Evolutionary conservation across 2,113 vertebrate genomes (phyloP).

Genomic region (Plectropomus leopardus): DNA sequence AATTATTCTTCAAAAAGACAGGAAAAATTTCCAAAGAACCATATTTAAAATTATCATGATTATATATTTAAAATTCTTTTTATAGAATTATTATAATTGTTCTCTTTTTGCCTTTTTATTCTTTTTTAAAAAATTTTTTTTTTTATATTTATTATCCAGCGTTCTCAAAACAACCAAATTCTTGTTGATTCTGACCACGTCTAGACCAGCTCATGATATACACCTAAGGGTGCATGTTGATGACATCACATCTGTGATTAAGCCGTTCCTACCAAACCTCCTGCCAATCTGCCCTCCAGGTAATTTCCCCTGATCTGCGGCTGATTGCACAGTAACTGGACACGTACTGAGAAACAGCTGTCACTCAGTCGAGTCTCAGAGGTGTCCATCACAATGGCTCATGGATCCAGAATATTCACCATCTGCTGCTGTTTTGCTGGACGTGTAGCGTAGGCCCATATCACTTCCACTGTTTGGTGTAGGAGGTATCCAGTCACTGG

Average conservation of each 20-base stretch:
- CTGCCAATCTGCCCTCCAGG: slow-evolving; percentile 22
- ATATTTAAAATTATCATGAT: too few relatives aligned
- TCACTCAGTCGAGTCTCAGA: slow-evolving; percentile 70
- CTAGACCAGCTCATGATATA: slow-evolving; percentile 26
- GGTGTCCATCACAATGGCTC: slow-evolving; percentile 66
- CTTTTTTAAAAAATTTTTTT: too few relatives aligned
- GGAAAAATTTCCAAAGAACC: too few relatives aligned
- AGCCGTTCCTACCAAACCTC: slow-evolving; percentile 23
- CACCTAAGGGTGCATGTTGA: slow-evolving; percentile 19
- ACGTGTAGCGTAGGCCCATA: slow-evolving; percentile 38
- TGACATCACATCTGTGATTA: slow-evolving; percentile 60
- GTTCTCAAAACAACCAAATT: background rate
- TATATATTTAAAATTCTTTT: too few relatives aligned
- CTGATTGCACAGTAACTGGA: slow-evolving; percentile 61
- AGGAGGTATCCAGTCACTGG: slow-evolving; percentile 68
- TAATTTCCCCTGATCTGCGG: slow-evolving; percentile 5
- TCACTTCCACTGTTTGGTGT: slow-evolving; percentile 67
- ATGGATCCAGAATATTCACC: slow-evolving; percentile 69
- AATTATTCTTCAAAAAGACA: too few relatives aligned
- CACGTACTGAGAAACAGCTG: slow-evolving; percentile 70
- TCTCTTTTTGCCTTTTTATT: too few relatives aligned
- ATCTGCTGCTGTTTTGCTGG: slow-evolving; percentile 73
- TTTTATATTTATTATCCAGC: background rate
- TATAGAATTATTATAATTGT: too few relatives aligned
- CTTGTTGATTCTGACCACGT: background rate